Evolutionary conservation across 2,888 invertebrate genomes (phyloP), one percentile per base, ranked within the genome.

Genomic region (Tanypteryx hageni): DNA sequence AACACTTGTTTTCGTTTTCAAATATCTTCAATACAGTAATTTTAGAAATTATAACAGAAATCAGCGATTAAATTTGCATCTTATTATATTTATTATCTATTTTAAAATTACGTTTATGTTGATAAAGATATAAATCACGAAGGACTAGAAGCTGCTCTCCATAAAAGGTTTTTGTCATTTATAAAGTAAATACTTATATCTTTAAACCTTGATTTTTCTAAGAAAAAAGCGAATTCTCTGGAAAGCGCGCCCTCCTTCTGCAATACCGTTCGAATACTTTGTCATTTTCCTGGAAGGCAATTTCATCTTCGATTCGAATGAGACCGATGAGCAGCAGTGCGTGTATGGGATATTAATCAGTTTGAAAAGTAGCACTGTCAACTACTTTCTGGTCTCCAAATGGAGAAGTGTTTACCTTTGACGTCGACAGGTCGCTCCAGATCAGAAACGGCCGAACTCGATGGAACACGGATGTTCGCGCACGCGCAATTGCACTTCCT

Each of bases 271-370:
- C 11, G 27, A 27, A 27, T 22, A 44, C 76, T 76, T 76, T 76
- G 76, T 76, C 76, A 76, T 76, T 76, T 76, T 76, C 76, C 76
- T 22, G 76, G 76, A 76, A 76, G 76, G 76, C 76, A 10, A 76
- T 76, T 76, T 76, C 76, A 76, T 76, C 76, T 76, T 27, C 76
- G 76, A 76, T 11, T 76, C 76, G 27, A 68, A 68, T 68, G 68
- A n/a, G 22, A 76, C 76, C 76, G 76, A 76, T 76, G 68, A 10
- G 18, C n/a, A 68, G 18, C 76, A 27, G 76, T 13, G 76, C 76
- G 76, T 76, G 76, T 76, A 27, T 27, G 76, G 76, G 22, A 27
- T 76, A 76, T 76, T 76, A 76, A 76, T 76, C 76, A 76, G 76
- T 14, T 76, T 27, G 76, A 76, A 76, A 76, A 76, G 76, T 76